Evolutionary conservation across 2,888 invertebrate genomes (phyloP), one percentile per base, ranked within the genome.

Genomic region (Bimastos eiseni): DNA sequence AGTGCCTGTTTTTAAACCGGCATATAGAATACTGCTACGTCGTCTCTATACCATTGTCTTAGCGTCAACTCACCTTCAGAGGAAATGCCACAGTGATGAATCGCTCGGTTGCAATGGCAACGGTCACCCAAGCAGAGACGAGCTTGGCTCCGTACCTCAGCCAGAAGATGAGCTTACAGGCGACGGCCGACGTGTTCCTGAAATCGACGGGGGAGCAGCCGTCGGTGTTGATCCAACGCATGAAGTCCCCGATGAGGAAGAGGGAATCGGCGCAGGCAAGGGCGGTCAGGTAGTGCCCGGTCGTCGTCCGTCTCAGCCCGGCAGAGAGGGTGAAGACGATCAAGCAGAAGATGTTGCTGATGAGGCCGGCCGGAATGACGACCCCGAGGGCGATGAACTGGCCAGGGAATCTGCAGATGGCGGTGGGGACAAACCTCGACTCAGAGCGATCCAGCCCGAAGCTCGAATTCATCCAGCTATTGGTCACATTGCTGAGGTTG

Each of bases 71-170:
- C 13, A 92, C 93, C 89, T 92, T 92, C 33, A 93, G 92, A 90
- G 93, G 92, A 91, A 92, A 93, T 83, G 92, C 92, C 8, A 93
- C 92, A 30, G 92, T 92, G 34, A 93, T 91, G 91, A 93, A 93
- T 24, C 93, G 92, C 84, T 93, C 93, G 0, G 92, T 91, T 19
- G 93, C 93, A 89, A 93, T 93, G 37, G 93, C 93, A 30, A 93
- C 93, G 8, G 93, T 93, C 89, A 93, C 92, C 93, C 93, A 93
- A 55, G 93, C 92, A 15, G 93, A 92, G 41, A 88, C 90, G 83
- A 92, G 89, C 90, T 92, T 91, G 88, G 88, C 89, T 37, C 49
- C 55, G 90, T 92, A 92, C 41, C 92, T 91, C 88, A 90, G 38
- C 70, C 86, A 90, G 90, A 90, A 84, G 37, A 55, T 83, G 30